Percentiles rank a stretch among this genome's conserved stretches.
Evolutionary conservation across 1,140 invertebrate genomes (phyloP).

Genomic region (Nasonia longicornis): DNA sequence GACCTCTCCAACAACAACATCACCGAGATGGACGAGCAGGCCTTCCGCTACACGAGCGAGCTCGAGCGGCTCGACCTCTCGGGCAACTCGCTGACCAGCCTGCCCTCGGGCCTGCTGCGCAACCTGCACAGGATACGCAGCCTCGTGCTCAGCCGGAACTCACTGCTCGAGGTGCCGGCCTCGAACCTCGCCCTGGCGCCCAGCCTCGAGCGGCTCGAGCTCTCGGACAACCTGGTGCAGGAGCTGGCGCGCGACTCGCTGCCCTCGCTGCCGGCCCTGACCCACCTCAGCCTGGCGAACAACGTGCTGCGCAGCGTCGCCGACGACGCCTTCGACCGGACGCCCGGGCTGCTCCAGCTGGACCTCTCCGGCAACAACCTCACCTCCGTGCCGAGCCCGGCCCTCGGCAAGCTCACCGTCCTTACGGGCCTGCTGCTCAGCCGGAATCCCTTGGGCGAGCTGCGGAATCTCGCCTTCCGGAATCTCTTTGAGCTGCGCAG

Average conservation of each 20-base stretch:
- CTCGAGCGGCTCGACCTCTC: slow-evolving; percentile 81
- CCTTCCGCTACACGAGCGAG: slow-evolving; percentile 79
- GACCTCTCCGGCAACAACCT: slow-evolving; percentile 87
- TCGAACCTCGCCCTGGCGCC: slow-evolving; percentile 75
- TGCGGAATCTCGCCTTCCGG: slow-evolving; percentile 82
- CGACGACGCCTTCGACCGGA: slow-evolving; percentile 76
- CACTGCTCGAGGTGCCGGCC: slow-evolving; percentile 80
- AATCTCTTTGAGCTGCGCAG: slow-evolving; percentile 82
- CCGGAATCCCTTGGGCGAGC: slow-evolving; percentile 78
- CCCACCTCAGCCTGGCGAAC: slow-evolving; percentile 75
- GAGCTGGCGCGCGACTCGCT: slow-evolving; percentile 76
- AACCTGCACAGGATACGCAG: slow-evolving; percentile 77
- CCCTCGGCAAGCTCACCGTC: slow-evolving; percentile 80
- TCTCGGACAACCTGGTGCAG: slow-evolving; percentile 81
- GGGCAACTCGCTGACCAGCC: slow-evolving; percentile 79
- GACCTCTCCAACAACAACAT: slow-evolving; percentile 85
- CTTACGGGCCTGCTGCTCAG: slow-evolving; percentile 80
- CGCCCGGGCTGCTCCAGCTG: slow-evolving; percentile 77
- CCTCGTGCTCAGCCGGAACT: slow-evolving; percentile 80
- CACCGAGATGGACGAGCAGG: slow-evolving; percentile 75
- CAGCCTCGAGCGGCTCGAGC: slow-evolving; percentile 76
- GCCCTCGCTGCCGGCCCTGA: slow-evolving; percentile 76
- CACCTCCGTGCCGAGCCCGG: slow-evolving; percentile 79
- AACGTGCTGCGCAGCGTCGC: slow-evolving; percentile 81
- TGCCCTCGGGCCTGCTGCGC: slow-evolving; percentile 79